These are phyloP conservation scores for Nerophis lumbriciformis DNA, from an alignment of 2,113 vertebrate species.

Conservation along the genomic window DNA sequence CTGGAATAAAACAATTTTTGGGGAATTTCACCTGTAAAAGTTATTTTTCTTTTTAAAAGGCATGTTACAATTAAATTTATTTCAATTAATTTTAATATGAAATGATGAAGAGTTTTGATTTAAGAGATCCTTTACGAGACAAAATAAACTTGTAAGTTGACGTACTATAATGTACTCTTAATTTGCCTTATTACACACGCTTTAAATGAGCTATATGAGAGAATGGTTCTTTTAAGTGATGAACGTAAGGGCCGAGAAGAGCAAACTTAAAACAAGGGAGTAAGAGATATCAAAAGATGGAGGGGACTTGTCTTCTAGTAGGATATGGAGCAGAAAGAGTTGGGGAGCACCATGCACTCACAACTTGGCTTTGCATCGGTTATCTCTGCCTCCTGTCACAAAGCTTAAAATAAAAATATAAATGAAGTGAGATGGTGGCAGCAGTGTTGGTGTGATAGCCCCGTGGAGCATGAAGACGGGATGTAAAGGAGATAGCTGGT, in stretches of 20 bases:
- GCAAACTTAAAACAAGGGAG: not conserved
- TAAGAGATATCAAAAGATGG: not conserved
- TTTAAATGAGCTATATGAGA: not conserved
- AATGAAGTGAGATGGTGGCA: constrained; percentile 67
- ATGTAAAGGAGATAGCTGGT: constrained; percentile 74
- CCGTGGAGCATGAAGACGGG: constrained; percentile 65
- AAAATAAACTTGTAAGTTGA: too few species aligned
- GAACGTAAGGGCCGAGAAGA: not conserved
- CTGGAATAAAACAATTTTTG: too few species aligned
- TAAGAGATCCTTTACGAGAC: too few species aligned
- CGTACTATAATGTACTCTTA: too few species aligned
- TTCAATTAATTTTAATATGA: too few species aligned
- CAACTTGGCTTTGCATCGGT: constrained; percentile 67
- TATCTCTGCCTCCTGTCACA: constrained; percentile 72
- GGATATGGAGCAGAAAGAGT: constrained; percentile 19
- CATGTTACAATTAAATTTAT: too few species aligned
- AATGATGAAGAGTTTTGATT: too few species aligned
- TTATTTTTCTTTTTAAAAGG: too few species aligned
- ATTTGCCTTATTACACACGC: too few species aligned
- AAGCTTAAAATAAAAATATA: constrained; percentile 74
- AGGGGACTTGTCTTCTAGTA: not conserved
- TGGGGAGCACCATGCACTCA: constrained; percentile 41
- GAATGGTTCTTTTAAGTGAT: not conserved
- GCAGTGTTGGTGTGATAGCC: constrained; percentile 65
- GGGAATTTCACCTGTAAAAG: too few species aligned